These are phyloP conservation scores for Mormyrops boulengeri DNA, from an alignment of 2,797 vertebrate species.

Conservation along the genomic window DNA sequence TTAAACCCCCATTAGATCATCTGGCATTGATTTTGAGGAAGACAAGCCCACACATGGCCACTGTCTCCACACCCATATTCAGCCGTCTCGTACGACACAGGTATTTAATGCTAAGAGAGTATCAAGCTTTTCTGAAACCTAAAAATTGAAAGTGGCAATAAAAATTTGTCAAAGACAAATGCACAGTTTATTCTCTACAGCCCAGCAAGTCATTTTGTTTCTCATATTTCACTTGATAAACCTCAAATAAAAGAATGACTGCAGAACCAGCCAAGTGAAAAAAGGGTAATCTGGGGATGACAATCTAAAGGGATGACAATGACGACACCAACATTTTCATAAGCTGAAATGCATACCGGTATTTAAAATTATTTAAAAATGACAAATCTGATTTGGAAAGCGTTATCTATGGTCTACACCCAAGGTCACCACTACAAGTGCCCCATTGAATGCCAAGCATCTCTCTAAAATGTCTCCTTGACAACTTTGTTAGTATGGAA, in stretches of 20 bases:
- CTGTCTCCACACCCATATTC: conserved; percentile 8
- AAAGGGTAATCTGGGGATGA: neutral
- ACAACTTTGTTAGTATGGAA: neutral
- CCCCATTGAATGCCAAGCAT: neutral
- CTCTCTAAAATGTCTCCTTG: neutral
- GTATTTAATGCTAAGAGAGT: neutral
- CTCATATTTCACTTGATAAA: neutral
- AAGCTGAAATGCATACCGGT: neutral
- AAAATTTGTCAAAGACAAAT: neutral
- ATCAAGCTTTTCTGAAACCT: neutral
- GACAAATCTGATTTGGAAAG: neutral
- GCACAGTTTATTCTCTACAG: neutral
- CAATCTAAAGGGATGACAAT: neutral
- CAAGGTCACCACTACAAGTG: neutral
- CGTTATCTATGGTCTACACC: neutral
- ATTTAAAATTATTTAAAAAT: neutral
- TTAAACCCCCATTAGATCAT: neutral
- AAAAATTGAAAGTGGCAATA: neutral
- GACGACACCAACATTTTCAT: neutral
- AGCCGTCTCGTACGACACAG: conserved; percentile 11
- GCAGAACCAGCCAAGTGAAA: neutral
- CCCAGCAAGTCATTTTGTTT: neutral
- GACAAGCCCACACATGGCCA: neutral
- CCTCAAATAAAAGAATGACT: neutral
- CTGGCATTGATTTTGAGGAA: neutral